Evolutionary conservation across 1,140 invertebrate species (phyloP).

Genomic region (Chelonus insularis): DNA sequence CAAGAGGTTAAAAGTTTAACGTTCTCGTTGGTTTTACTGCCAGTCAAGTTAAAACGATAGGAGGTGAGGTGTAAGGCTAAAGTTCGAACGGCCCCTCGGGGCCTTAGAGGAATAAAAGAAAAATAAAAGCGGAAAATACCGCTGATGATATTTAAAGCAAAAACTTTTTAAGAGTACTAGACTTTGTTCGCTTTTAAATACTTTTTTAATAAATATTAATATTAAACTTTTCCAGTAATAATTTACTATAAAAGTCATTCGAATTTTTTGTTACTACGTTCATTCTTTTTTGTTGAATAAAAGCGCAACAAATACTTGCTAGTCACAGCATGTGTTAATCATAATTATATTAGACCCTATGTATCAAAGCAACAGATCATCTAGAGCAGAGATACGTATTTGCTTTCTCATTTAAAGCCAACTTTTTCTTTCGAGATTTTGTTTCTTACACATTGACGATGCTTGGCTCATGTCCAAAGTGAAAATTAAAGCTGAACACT

Average conservation of each 20-base stretch:
- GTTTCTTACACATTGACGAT: not conserved
- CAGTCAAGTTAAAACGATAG: conserved; percentile 3
- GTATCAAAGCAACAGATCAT: not conserved
- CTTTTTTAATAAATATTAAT: not conserved
- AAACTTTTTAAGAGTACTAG: not conserved
- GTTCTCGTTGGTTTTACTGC: conserved; percentile 1
- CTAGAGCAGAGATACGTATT: conserved; percentile 3
- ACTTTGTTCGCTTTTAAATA: not conserved
- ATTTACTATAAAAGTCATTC: no score
- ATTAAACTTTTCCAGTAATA: no score
- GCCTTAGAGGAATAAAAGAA: not conserved
- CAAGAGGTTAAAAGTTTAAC: conserved; percentile 17
- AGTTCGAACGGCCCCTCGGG: conserved; percentile 6
- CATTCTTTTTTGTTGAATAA: no score
- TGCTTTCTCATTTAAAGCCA: conserved; percentile 1
- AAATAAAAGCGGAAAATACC: not conserved
- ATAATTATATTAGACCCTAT: not conserved
- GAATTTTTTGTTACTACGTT: no score
- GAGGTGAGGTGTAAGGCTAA: not conserved
- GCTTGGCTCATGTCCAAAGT: conserved; percentile 30
- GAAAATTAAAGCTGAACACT: conserved; percentile 43
- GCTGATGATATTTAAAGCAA: not conserved
- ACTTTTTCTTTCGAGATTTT: not conserved
- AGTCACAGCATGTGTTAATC: no score
- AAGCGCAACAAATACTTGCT: no score